Conservation (phyloP, 2,888 invertebrate species). For the Agrotis puta region DNA sequence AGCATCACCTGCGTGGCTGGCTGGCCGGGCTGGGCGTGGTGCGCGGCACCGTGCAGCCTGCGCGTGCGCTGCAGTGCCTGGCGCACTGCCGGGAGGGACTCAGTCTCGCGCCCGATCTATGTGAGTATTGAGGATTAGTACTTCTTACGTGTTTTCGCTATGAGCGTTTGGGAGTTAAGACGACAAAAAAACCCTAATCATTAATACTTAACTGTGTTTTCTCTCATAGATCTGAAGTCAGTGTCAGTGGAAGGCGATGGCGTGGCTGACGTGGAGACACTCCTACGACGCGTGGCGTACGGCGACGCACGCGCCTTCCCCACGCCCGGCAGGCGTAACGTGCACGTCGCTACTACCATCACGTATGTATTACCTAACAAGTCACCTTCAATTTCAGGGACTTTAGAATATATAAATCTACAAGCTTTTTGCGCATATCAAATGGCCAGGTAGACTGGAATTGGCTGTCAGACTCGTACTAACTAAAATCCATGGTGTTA, state of each 20-base stretch:
- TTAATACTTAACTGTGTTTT: no score
- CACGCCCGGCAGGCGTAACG: constrained; percentile 97
- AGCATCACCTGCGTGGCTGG: constrained; percentile 97
- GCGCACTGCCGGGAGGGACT: constrained; percentile 96
- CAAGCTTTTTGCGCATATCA: no score
- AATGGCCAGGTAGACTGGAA: no score
- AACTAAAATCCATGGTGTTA: no score
- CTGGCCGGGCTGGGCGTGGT: constrained; percentile 96
- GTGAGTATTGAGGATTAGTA: constrained; percentile 92
- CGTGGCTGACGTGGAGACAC: constrained; percentile 96
- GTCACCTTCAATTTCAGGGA: background rate
- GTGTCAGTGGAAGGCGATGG: constrained; percentile 98
- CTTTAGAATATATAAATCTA: background rate
- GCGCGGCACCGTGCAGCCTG: constrained; percentile 94
- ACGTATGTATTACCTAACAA: constrained; percentile 82
- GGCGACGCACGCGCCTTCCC: constrained; percentile 97
- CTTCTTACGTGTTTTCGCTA: no score
- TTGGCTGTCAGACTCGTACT: no score
- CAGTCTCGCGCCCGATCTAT: constrained; percentile 89
- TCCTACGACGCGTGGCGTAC: constrained; percentile 97
- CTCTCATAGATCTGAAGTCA: constrained; percentile 93
- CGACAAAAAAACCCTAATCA: no score
- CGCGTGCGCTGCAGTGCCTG: constrained; percentile 94
- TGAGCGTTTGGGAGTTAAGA: no score
- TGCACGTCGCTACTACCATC: constrained; percentile 95